Conservation (phyloP, 1,140 invertebrate species). For the Tetraneura akinire region DNA sequence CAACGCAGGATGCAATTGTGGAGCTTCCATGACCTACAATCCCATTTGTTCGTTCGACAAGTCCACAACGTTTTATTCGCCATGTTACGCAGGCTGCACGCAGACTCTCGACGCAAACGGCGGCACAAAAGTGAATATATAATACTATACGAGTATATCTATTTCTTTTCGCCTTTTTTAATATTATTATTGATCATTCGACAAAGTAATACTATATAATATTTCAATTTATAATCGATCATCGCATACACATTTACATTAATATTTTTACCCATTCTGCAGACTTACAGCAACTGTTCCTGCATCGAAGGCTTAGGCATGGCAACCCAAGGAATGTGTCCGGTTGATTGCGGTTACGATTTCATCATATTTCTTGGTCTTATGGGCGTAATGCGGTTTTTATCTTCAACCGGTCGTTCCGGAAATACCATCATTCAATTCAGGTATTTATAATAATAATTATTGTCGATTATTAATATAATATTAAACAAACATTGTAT, state of each 20-base stretch:
- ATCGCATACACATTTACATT: no score
- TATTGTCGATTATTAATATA: no score
- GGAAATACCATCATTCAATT: slow-evolving; percentile 57
- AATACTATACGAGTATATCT: no score
- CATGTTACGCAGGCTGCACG: slow-evolving; percentile 72
- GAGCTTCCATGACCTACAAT: slow-evolving; percentile 67
- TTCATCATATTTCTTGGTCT: slow-evolving; percentile 55
- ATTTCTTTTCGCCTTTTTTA: no score
- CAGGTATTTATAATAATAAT: slow-evolving; percentile 55
- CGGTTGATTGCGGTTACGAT: slow-evolving; percentile 54
- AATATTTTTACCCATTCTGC: background rate
- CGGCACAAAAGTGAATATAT: background rate
- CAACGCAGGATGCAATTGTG: slow-evolving; percentile 68
- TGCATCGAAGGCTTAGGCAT: slow-evolving; percentile 53
- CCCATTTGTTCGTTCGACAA: slow-evolving; percentile 68
- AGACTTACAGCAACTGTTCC: slow-evolving; percentile 59
- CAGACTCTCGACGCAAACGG: slow-evolving; percentile 57
- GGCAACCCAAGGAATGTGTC: slow-evolving; percentile 55
- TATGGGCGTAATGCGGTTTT: slow-evolving; percentile 54
- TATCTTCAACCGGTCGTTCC: slow-evolving; percentile 55
- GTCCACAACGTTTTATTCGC: slow-evolving; percentile 67
- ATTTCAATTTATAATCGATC: no score
- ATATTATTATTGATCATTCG: background rate
- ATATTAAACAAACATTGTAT: no score
- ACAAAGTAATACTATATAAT: no score